Evolutionary conservation across 1,140 invertebrate species (phyloP).

Genomic region (Bombyx mandarina): DNA sequence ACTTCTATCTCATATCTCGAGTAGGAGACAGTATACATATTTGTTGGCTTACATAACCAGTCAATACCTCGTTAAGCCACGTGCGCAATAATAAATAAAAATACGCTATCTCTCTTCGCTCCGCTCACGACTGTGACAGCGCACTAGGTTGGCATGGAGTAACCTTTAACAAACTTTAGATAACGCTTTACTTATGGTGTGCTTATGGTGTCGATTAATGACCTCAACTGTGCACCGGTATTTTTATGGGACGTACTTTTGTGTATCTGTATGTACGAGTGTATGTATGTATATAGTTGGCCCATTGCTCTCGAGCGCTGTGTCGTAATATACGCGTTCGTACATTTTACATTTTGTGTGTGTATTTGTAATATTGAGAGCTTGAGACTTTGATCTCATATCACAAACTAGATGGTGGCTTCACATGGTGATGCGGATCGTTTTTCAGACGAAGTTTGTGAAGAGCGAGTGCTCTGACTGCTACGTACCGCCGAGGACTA

Average conservation of each 20-base stretch:
- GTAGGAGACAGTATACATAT: not conserved
- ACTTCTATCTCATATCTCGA: too few relatives aligned
- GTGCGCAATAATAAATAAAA: not conserved
- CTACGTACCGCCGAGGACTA: too few relatives aligned
- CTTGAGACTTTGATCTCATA: too few relatives aligned
- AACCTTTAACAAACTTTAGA: conserved; percentile 25
- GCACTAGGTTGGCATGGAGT: conserved; percentile 12
- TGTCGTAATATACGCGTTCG: too few relatives aligned
- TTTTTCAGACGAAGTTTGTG: too few relatives aligned
- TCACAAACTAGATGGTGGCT: too few relatives aligned
- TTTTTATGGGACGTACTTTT: conserved; percentile 7
- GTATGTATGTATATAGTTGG: too few relatives aligned
- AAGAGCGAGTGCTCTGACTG: too few relatives aligned
- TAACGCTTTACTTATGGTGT: conserved; percentile 40
- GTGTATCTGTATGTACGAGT: not conserved
- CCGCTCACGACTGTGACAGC: conserved; percentile 8
- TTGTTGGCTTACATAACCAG: not conserved
- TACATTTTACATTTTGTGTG: too few relatives aligned
- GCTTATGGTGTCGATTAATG: conserved; percentile 24
- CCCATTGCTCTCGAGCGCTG: too few relatives aligned
- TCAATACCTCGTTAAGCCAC: not conserved
- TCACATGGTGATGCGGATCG: too few relatives aligned
- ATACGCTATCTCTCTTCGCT: conserved; percentile 10
- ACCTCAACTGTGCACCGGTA: conserved; percentile 7
- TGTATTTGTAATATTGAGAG: too few relatives aligned